phyloP scores from a whole-genome alignment of 2,888 invertebrate species.

The Pachydiplax longipennis region DNA sequence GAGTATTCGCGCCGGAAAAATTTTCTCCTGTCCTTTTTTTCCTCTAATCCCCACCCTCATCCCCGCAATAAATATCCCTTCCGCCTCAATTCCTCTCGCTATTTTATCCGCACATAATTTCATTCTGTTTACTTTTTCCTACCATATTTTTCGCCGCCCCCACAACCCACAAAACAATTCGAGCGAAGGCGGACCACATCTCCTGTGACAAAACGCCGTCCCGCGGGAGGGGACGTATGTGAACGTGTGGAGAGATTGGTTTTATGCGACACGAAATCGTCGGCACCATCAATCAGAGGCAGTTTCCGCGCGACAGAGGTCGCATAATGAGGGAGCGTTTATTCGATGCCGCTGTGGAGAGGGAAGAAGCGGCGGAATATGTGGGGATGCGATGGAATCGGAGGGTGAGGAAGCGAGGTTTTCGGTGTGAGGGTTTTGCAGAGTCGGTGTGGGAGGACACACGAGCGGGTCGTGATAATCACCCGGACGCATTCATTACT shows the following conservation, averaged over 20 bases:
- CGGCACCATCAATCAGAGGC: conserved; percentile 31
- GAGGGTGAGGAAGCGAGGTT: not conserved
- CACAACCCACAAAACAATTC: not conserved
- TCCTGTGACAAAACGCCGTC: not conserved
- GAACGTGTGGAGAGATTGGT: conserved; percentile 10
- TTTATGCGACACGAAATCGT: conserved; percentile 23
- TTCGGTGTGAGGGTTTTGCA: not conserved
- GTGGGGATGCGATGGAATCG: not conserved
- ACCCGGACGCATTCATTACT: conserved; percentile 34
- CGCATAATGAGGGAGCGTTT: conserved; percentile 14
- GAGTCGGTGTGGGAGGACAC: not conserved
- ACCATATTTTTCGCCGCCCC: not conserved
- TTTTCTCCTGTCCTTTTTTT: not conserved
- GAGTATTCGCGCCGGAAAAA: not conserved
- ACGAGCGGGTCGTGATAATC: conserved; percentile 22
- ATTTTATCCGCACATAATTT: not conserved
- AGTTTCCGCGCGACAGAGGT: conserved; percentile 40
- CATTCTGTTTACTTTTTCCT: not conserved
- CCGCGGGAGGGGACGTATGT: not conserved
- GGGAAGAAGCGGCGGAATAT: not conserved
- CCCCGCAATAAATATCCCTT: not conserved
- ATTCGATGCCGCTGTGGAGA: not conserved
- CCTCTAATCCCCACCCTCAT: not conserved
- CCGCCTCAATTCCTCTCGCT: not conserved
- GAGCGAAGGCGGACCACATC: not conserved